Percentiles rank a stretch among this genome's conserved stretches.
phyloP scores from a whole-genome alignment of 2,113 vertebrate genomes.

The human (Homo sapiens) region GRCh38 chr14:51444001-51444500 shows the following conservation, averaged over 20 bases:
- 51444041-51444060: too few species aligned
- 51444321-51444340: background rate
- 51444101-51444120: too few species aligned
- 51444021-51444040: too few species aligned
- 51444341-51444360: background rate
- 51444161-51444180: too few species aligned
- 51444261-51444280: too few species aligned
- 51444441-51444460: background rate
- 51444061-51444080: too few species aligned
- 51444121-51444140: too few species aligned
- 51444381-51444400: accelerated
- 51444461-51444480: background rate
- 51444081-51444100: accelerated
- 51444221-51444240: background rate
- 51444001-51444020: too few species aligned
- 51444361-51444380: background rate
- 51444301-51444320: background rate
- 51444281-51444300: background rate
- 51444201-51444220: too few species aligned
- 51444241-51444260: background rate
- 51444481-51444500: background rate
- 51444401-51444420: background rate
- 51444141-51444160: too few species aligned
- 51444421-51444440: background rate
- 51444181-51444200: too few species aligned